phyloP scores from a whole-genome alignment of 2,888 invertebrate genomes.

The Agrenia bidenticulata region DNA sequence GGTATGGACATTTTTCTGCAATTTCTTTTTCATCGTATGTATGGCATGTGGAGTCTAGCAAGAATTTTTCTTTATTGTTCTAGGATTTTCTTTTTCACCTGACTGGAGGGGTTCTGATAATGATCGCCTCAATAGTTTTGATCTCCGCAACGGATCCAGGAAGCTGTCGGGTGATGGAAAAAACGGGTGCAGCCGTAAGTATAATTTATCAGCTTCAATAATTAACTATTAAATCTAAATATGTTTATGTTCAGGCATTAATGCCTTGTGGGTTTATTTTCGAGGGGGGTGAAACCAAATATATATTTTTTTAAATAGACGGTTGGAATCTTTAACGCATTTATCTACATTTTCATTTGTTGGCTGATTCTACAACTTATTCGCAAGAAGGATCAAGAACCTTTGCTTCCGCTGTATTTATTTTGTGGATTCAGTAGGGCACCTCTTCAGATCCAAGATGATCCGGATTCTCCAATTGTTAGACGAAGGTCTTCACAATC shows the following conservation, averaged over 20 bases:
- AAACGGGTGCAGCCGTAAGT: conserved; percentile 41
- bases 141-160: conserved; percentile 32
- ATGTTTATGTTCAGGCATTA: no score
- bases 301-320: no score
- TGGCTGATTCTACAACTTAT: conserved; percentile 36
- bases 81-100: conserved; percentile 43
- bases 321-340: conserved; percentile 40
- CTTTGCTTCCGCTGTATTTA: conserved; percentile 34
- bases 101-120: conserved; percentile 34
- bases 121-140: conserved; percentile 37
- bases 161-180: conserved; percentile 44
- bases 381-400: conserved; percentile 24
- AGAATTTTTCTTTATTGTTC: conserved; percentile 3
- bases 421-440: conserved; percentile 40
- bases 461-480: neutral
- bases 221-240: conserved; percentile 2
- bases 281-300: no score
- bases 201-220: conserved; percentile 17
- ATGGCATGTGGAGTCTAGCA: neutral
- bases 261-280: no score
- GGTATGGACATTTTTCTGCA: conserved; percentile 26
- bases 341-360: conserved; percentile 41
- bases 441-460: conserved; percentile 26
- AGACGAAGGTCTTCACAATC: conserved; percentile 5
- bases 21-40: neutral